phyloP scores from a whole-genome alignment of 2,113 vertebrate species.

The Alethe diademata region DNA sequence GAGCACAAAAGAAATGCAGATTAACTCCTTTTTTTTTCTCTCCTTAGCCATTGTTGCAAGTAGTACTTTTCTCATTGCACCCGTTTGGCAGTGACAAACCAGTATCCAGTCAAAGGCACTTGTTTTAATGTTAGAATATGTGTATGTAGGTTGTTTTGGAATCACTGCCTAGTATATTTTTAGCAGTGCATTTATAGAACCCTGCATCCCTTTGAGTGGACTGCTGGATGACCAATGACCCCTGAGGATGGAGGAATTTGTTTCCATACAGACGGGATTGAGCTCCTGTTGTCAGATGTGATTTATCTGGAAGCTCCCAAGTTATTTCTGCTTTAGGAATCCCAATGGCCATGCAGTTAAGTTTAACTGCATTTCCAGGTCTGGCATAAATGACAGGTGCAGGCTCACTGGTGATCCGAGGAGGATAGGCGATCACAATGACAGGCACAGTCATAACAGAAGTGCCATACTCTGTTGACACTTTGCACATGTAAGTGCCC shows the following conservation, averaged over 20 bases:
- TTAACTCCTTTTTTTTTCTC: background rate
- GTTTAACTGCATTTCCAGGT: conserved; percentile 81
- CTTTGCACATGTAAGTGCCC: conserved; percentile 84
- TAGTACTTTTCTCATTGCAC: conserved; percentile 49
- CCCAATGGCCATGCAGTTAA: conserved; percentile 83
- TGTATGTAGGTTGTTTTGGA: conserved; percentile 86
- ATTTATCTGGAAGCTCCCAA: conserved; percentile 89
- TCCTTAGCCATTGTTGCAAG: background rate
- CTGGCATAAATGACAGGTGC: conserved; percentile 80
- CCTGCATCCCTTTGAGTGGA: conserved; percentile 79
- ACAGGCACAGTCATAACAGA: conserved; percentile 76
- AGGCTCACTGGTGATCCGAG: conserved; percentile 84
- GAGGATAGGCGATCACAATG: conserved; percentile 83
- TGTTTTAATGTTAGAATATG: conserved; percentile 76
- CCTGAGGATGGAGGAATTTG: conserved; percentile 88
- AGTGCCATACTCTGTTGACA: conserved; percentile 76
- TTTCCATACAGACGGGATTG: conserved; percentile 86
- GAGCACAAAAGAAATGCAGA: background rate
- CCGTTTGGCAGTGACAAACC: conserved; percentile 64
- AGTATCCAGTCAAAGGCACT: background rate
- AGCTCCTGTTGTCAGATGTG: conserved; percentile 72
- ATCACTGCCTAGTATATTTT: conserved; percentile 85
- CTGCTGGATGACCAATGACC: conserved; percentile 86
- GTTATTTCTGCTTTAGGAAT: conserved; percentile 83
- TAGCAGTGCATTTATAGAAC: conserved; percentile 88